Evolutionary conservation across 2,888 invertebrate genomes (phyloP).

Genomic region (Leptopilina syphax): DNA sequence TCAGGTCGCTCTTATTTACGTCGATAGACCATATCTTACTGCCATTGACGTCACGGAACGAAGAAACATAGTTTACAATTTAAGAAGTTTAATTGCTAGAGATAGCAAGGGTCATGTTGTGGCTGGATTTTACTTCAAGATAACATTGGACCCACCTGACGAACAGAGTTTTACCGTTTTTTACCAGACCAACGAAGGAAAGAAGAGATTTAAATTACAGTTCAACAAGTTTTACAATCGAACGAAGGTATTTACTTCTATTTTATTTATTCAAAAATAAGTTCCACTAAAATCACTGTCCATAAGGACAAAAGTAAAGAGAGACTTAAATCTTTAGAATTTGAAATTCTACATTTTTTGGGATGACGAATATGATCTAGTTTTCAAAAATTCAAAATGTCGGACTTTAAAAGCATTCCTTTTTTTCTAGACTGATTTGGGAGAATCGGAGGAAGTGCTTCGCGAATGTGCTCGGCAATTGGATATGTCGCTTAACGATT

Average conservation of each 20-base stretch:
- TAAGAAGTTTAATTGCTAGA: constrained; percentile 88
- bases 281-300: no score
- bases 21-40: constrained; percentile 87
- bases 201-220: constrained; percentile 85
- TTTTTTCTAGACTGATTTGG: constrained; percentile 73
- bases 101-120: constrained; percentile 90
- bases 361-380: no score
- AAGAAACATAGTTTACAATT: constrained; percentile 91
- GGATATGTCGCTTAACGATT: constrained; percentile 81
- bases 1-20: constrained; percentile 87
- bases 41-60: constrained; percentile 92
- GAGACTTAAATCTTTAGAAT: no score
- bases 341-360: no score
- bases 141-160: constrained; percentile 78
- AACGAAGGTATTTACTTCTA: constrained; percentile 77
- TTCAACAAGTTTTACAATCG: constrained; percentile 83
- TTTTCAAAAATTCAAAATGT: no score
- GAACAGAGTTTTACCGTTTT: constrained; percentile 84
- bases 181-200: constrained; percentile 83
- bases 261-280: background rate
- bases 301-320: no score
- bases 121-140: constrained; percentile 92
- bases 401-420: no score
- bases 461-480: constrained; percentile 85
- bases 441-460: constrained; percentile 79